Evolutionary conservation across 2,888 invertebrate species (phyloP).

Genomic region (Doris montereyensis): DNA sequence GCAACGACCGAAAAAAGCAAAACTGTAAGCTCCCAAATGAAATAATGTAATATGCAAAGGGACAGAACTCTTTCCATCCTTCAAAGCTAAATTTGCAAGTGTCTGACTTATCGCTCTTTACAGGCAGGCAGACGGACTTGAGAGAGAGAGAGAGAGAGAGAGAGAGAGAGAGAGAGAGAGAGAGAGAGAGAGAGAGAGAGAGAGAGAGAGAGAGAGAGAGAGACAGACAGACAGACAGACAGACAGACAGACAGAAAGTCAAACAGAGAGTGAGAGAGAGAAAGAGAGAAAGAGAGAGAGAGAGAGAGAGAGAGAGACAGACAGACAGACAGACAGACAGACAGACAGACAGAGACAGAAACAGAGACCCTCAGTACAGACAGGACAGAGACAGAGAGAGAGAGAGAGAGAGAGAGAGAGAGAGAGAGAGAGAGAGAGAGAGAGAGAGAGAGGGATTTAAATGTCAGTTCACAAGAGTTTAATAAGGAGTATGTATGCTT

Average conservation of each 20-base stretch:
- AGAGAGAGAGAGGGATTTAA: no score
- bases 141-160: neutral
- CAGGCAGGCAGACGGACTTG: neutral
- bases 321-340: neutral
- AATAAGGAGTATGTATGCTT: no score
- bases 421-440: no score
- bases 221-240: neutral
- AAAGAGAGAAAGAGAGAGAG: constrained; percentile 5
- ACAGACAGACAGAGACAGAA: no score
- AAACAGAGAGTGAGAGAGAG: neutral
- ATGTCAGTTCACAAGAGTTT: no score
- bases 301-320: neutral
- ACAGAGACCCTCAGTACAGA: neutral
- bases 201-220: neutral
- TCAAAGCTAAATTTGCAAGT: no score
- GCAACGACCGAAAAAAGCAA: no score
- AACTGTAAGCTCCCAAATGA: no score
- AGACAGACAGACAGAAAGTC: no score
- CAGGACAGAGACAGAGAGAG: no score
- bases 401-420: no score
- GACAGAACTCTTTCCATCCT: neutral
- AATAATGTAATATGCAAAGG: no score
- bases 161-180: constrained; percentile 10
- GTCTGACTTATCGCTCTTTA: neutral
- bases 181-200: constrained; percentile 8